Evolutionary conservation across 2,888 invertebrate genomes (phyloP), one percentile per base, ranked within the genome.

Genomic region (Caenorhabditis sulstoni): DNA sequence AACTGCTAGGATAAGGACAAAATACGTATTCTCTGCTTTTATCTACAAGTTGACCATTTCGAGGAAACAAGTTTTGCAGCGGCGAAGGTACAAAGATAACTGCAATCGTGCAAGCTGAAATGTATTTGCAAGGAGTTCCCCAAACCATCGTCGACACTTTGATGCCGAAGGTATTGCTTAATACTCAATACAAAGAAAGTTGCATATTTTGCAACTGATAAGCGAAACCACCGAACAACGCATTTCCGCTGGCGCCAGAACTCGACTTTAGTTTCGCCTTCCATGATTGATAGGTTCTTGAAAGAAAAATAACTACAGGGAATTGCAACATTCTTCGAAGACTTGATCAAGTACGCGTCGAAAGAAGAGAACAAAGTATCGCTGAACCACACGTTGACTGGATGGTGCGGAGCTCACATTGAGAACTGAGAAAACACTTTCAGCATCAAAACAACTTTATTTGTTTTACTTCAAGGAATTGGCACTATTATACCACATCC

Each of bases 81-180:
- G 79, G 79, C 39, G 64, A 73, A 47, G 82, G 57, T 14, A 67
- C 75, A 18, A 82, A 82, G 37, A 67, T 82, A 4, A 82, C 82
- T 0, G 74, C 80, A 1, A 80, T 82, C 61, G 57, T 82, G 1
- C 82, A 82, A 50, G 82, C 65, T 14, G 82, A 82, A 35, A 45
- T 80, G 53, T 66, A 57, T 41, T 37, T 82, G 45, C 76, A 78
- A 67, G 80, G 75, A 0, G 50, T 82, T 11, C 82, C 82, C 8
- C 68, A 70, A n/a, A 20, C 80, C 0, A 50, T 82, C 29, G 62
- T 71, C 9, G 82, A 82, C 37, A 61, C 64, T 3, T 55, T 82
- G 49, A 67, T 82, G 53, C 82, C 82, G 12, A 82, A 80, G 59
- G 82, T 82, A 37, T 35, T n/a, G n/a, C n/a, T n/a, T n/a, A n/a